phyloP scores from a whole-genome alignment of 2,797 vertebrate genomes.

The Gallirallus australis region DNA sequence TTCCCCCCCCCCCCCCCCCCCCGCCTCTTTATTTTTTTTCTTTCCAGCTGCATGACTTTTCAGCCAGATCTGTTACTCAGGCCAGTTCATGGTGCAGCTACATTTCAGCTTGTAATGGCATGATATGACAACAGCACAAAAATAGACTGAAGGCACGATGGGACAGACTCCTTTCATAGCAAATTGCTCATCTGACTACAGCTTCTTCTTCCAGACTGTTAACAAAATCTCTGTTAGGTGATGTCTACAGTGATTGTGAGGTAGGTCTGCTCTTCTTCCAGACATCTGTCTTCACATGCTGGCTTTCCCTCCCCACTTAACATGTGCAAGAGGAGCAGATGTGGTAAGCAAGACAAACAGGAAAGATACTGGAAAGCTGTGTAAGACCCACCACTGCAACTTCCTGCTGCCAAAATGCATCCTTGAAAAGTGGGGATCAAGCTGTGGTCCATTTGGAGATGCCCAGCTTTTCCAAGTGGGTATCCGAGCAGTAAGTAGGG shows the following conservation, averaged over 20 bases:
- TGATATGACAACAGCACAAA: background rate
- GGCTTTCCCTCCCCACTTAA: background rate
- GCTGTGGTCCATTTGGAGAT: background rate
- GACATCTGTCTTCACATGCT: background rate
- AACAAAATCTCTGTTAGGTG: conserved; percentile 5
- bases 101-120: background rate
- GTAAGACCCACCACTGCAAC: background rate
- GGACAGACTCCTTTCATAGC: background rate
- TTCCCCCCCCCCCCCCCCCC: too few species aligned
- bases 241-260: background rate
- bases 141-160: background rate
- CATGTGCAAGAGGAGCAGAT: background rate
- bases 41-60: background rate
- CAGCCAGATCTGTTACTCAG: background rate
- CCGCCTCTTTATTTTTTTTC: background rate
- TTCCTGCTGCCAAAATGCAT: background rate
- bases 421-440: background rate
- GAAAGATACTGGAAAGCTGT: background rate
- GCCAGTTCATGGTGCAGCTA: conserved; percentile 1
- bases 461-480: background rate
- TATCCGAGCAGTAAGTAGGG: background rate
- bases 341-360: background rate
- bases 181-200: background rate
- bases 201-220: background rate
- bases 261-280: background rate